Percentiles rank a stretch among this genome's conserved stretches.
These are phyloP conservation scores for Stenichneumon culpator DNA, from an alignment of 2,888 invertebrate genomes.

Conservation along the genomic window DNA sequence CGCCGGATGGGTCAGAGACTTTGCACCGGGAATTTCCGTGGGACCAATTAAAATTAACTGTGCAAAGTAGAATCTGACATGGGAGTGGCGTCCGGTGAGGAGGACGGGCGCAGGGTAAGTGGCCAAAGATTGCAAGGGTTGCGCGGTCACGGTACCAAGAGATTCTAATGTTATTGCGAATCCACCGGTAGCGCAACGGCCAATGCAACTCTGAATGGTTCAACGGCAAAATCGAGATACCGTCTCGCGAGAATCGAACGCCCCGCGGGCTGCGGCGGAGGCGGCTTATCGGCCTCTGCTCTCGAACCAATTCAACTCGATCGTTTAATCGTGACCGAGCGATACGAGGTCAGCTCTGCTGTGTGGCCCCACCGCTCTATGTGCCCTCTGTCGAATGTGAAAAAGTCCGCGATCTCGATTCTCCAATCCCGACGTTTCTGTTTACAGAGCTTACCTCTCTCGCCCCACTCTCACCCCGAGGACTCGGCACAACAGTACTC, in stretches of 20 bases:
- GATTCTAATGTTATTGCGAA: conserved; percentile 55
- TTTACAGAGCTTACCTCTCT: not conserved
- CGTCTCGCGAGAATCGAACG: conserved; percentile 51
- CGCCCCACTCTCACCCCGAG: not conserved
- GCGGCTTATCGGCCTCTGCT: conserved; percentile 52
- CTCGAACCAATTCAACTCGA: conserved; percentile 59
- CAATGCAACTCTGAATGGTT: conserved; percentile 1
- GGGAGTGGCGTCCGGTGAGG: conserved; percentile 1
- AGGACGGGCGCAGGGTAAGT: not conserved
- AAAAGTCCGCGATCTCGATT: conserved; percentile 48
- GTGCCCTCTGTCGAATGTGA: conserved; percentile 41
- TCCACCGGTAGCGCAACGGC: conserved; percentile 11
- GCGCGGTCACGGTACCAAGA: not conserved
- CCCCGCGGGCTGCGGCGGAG: conserved; percentile 5
- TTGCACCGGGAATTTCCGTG: conserved; percentile 24
- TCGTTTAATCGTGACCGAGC: conserved; percentile 69
- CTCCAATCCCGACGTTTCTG: conserved; percentile 30
- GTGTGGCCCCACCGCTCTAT: conserved; percentile 32
- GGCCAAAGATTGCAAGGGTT: not conserved
- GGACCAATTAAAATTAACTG: conserved; percentile 61
- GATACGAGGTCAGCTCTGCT: conserved; percentile 64
- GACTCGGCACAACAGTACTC: not conserved
- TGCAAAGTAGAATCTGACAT: conserved; percentile 33
- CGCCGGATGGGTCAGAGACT: not conserved
- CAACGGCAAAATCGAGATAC: conserved; percentile 51